These are phyloP conservation scores for Pelecanus crispus DNA, from an alignment of 2,113 vertebrate species.

Conservation along the genomic window DNA sequence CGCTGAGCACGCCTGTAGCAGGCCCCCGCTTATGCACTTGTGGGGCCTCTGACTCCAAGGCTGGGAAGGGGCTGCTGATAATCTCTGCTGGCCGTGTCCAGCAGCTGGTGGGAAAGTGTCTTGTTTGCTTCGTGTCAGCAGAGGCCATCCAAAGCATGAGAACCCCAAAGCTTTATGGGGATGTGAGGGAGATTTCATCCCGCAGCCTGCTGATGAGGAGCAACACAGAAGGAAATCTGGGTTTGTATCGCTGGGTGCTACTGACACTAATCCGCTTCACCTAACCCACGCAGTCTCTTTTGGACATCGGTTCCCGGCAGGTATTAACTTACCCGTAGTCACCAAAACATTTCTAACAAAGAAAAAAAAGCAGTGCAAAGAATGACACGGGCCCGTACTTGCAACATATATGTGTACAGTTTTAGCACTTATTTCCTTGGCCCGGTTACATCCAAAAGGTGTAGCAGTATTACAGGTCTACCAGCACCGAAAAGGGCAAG, in stretches of 20 bases:
- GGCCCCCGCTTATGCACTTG: neutral
- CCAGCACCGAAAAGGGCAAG: accelerated
- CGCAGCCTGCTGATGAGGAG: neutral
- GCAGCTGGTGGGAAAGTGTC: neutral
- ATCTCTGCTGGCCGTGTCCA: neutral
- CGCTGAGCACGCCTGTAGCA: neutral
- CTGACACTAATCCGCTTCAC: neutral
- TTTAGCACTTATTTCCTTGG: neutral
- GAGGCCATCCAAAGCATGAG: neutral
- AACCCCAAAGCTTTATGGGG: neutral
- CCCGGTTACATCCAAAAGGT: neutral
- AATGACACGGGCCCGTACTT: accelerated
- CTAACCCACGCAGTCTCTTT: neutral
- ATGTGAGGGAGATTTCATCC: neutral
- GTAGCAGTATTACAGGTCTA: neutral
- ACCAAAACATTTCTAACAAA: neutral
- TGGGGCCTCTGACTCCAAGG: accelerated
- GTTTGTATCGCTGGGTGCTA: neutral
- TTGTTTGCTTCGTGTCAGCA: neutral
- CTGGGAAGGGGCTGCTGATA: neutral
- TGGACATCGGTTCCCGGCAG: neutral
- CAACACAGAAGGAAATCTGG: neutral
- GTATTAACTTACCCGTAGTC: neutral
- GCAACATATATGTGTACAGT: neutral
- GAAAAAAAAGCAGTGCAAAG: neutral